Base-by-base conservation (phyloP, 2,888 invertebrate genomes). In the Synanthedon vespiformis region DNA sequence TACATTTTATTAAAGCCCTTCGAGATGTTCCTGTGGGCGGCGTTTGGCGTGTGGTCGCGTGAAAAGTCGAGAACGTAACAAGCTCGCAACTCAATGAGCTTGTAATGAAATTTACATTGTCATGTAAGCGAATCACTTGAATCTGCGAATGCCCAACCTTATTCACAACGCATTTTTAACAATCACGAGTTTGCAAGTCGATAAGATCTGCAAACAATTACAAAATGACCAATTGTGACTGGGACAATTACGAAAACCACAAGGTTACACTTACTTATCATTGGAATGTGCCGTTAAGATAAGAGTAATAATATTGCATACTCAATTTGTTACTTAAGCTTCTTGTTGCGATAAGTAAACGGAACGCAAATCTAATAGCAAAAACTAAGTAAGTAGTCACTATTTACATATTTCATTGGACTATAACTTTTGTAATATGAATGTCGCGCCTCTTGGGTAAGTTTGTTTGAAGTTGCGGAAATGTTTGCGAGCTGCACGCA, bases 371-470 rank as follows among this genome's bases (percentile, higher is more conserved):
- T 64, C 59, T 55, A 60, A 58, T 58, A 62, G 59, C 61, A 63
- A 65, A 68, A 68, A 65, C 62, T 57, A 67, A 66, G 61, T 57
- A 67, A 66, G 61, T 70, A 66, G 56, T 56, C 61, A 58, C 34
- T 34, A 34, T 34, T 34, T 34, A 34, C 65, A 68, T 67, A 64
- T 70, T 71, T 71, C 63, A 67, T 63, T 62, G 60, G 60, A 60
- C 60, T 60, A 63, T 63, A 71, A 68, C 68, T 72, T 70, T 56
- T 55, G 54, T 55, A 58, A 56, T 57, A 58, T 56, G 56, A 56
- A 58, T 58, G 58, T 56, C 56, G 53, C 50, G 52, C 51, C 54
- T 13, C 53, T 48, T 48, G 40, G 50, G 47, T 14, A 53, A 56
- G 54, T 56, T 55, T 52, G 47, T 27, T 48, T 40, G 34, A 40